phyloP scores from a whole-genome alignment of 2,113 vertebrate species.

The Dolichotis patagonum region DNA sequence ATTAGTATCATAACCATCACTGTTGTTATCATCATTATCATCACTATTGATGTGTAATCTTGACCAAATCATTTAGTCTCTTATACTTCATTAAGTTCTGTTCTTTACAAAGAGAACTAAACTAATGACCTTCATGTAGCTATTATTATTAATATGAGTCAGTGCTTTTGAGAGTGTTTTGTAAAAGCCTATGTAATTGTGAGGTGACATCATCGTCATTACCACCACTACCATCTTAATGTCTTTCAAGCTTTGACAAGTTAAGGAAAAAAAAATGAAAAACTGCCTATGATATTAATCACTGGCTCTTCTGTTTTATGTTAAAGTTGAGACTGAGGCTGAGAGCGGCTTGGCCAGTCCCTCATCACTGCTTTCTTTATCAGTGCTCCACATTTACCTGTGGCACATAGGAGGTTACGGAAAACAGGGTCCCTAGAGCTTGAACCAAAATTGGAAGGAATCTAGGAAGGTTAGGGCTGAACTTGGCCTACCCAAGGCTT shows the following conservation, averaged over 20 bases:
- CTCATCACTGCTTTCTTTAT: neutral
- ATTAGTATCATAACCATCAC: neutral
- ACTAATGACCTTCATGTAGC: neutral
- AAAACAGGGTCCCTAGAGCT: neutral
- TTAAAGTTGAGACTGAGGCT: neutral
- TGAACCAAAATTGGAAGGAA: neutral
- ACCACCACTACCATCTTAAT: neutral
- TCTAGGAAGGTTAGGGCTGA: neutral
- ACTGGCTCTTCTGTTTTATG: neutral
- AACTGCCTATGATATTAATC: neutral
- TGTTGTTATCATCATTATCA: neutral
- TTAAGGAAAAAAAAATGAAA: neutral
- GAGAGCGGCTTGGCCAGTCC: neutral
- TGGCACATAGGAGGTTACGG: neutral
- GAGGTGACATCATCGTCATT: neutral
- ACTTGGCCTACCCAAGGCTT: neutral
- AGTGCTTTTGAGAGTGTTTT: neutral
- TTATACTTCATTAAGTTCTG: neutral
- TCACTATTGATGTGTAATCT: neutral
- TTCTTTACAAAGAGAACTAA: conserved; percentile 5
- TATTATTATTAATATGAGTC: neutral
- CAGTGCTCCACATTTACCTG: neutral
- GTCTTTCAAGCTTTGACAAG: neutral
- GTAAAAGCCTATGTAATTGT: neutral
- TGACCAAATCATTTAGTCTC: neutral